Conservation (phyloP, 2,888 invertebrate genomes). For the Gerris lacustris region DNA sequence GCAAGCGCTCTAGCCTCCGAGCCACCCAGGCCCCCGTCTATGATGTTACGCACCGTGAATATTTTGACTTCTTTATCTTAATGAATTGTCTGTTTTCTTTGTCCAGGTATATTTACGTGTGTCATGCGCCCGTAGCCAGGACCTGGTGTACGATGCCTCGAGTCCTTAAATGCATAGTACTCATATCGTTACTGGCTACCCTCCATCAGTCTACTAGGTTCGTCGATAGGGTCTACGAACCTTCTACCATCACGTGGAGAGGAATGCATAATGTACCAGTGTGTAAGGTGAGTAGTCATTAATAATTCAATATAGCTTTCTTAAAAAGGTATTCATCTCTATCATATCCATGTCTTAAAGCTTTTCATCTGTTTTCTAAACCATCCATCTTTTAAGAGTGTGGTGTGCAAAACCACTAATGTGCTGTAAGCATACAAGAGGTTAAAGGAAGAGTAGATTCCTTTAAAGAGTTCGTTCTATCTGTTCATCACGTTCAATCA, state of each 20-base stretch:
- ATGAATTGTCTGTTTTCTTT: neutral
- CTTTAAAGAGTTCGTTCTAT: too few relatives aligned
- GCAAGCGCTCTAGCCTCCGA: too few relatives aligned
- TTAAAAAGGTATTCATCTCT: neutral
- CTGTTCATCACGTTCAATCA: too few relatives aligned
- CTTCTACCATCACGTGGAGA: constrained; percentile 56
- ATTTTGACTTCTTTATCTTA: too few relatives aligned
- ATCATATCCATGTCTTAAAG: neutral
- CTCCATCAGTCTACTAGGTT: constrained; percentile 73
- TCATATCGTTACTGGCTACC: constrained; percentile 65
- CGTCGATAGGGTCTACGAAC: constrained; percentile 54
- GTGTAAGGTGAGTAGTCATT: constrained; percentile 37
- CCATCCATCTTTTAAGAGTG: too few relatives aligned
- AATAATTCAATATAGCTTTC: neutral
- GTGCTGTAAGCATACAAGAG: too few relatives aligned
- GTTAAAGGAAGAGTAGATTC: too few relatives aligned
- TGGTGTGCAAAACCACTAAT: too few relatives aligned
- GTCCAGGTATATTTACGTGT: constrained; percentile 72
- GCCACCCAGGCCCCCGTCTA: too few relatives aligned
- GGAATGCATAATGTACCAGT: constrained; percentile 50
- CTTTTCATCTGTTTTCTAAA: neutral
- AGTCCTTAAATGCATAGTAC: constrained; percentile 63
- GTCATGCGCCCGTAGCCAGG: constrained; percentile 77
- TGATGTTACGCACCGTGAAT: too few relatives aligned
- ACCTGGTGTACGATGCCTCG: constrained; percentile 52